Evolutionary conservation across 2,888 invertebrate genomes (phyloP), one percentile per base, ranked within the genome.

Genomic region (Tinea trinotella): DNA sequence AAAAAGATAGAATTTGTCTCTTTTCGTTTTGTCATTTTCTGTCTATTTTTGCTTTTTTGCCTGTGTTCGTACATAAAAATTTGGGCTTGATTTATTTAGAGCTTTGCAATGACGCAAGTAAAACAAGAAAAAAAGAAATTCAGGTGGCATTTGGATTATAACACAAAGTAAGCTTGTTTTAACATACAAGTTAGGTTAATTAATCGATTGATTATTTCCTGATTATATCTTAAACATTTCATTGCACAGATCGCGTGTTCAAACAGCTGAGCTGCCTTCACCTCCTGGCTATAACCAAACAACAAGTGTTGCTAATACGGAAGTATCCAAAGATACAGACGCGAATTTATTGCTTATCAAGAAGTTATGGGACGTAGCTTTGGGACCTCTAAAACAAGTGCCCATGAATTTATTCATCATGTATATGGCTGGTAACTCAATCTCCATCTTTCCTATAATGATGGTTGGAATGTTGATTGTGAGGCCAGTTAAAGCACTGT

Each of bases 391-490:
- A 24, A 98, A 98, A 76, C 98, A 96, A 86, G 95, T 95, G 60
- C 98, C 98, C 0, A 99, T 99, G 99, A 99, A 99, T 79, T 87
- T 99, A 58, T 97, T 99, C 74, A 97, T 99, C 57, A 98, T 99
- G 97, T 99, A 99, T 80, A 99, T 99, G 99, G 97, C 99, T 54
- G 99, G 99, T 13, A 98, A 97, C 76, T 97, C 98, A 0, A 98
- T 99, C 66, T 99, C 98, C 0, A 99, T 99, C 65, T 99, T 99
- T 67, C 99, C 99, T 0, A 99, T 99, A 50, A 99, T 99, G 99
- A 99, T 99, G 99, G 98, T 99, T 6, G 98, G 98, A 44, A 99
- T 99, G 99, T 89, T 99, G 83, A 93, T 99, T 64, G 93, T 99
- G 66, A 88, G 98, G 58, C 99, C 99, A 1, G 91, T 99, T 19